Evolutionary conservation across 64 coral and sea anemone genomes (phyloP), one percentile per base, ranked within the genome.

Genomic region (Actinia equina): DNA sequence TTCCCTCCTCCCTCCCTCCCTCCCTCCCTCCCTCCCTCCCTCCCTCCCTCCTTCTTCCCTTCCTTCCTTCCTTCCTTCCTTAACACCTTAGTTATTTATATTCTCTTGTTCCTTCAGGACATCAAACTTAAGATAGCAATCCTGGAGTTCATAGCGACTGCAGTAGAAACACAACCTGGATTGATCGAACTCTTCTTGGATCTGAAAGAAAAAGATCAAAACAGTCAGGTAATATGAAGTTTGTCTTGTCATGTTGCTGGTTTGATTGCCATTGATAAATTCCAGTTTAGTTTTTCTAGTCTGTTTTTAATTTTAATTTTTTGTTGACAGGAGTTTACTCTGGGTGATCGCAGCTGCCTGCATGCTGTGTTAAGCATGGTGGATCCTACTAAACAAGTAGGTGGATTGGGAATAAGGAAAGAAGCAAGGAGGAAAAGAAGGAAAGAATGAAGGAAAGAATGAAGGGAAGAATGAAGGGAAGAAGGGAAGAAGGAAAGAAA

Each of bases 121-220:
- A 79, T 91, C 0, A 92, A 87, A 52, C 74, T 99, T 37, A 99
- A 99, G 89, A 85, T 95, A 14, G 93, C 91, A 46, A 95, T 95
- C 61, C 86, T 99, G 77, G 93, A 99, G 56, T 99, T 99, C 79
- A 89, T 99, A 83, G 88, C 97, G 52, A 92, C 97, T 43, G 91
- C 93, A 43, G 97, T 99, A 44, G 97, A 95, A 84, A 99, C 90
- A 86, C 97, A 99, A 52, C 97, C 97, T 46, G 97, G 93, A 15
- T 71, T 99, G 41, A 92, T 91, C 11, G 97, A 99, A 54, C 78
- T 99, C 17, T 99, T 99, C 61, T 87, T 99, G 64, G 83, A 99
- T 80, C 56, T 99, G 57, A 93, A 77, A 16, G 83, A 82, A 1
- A 91, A 90, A 54, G 60, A 65, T n/a, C 44, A 85, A 26, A 62